A percentile compares a stretch with the other conserved stretches of the same genome.
These are phyloP conservation scores for Hyposoter didymator DNA, from an alignment of 2,888 invertebrate genomes.

Conservation along the genomic window DNA sequence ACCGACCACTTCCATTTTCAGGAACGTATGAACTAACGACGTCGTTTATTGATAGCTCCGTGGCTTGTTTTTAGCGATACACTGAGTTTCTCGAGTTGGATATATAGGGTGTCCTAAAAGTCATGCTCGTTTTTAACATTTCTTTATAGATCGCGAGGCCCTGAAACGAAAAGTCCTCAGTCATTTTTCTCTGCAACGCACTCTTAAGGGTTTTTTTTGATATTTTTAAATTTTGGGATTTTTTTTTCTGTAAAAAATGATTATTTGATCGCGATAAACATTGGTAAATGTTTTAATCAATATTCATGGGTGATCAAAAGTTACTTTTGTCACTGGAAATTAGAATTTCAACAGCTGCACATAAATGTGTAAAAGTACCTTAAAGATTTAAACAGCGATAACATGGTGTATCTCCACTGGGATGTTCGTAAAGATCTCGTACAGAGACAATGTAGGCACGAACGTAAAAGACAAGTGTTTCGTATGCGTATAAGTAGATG, in stretches of 20 bases:
- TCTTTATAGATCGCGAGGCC: not conserved
- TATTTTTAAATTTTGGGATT: not conserved
- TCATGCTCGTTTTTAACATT: not conserved
- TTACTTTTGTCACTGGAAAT: not conserved
- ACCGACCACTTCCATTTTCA: conserved; percentile 4
- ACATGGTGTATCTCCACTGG: conserved; percentile 13
- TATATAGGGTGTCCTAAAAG: not conserved
- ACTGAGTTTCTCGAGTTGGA: not conserved
- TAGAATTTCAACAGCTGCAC: not conserved
- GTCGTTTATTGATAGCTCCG: conserved; percentile 41
- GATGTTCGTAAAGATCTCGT: conserved; percentile 41
- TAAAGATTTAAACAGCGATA: not conserved
- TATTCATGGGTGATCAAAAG: not conserved
- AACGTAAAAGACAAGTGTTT: conserved; percentile 36
- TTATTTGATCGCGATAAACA: not conserved
- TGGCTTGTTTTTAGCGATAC: conserved; percentile 8
- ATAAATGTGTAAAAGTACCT: not conserved
- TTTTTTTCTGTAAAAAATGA: not conserved
- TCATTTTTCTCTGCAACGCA: not conserved
- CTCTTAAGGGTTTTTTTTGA: not conserved
- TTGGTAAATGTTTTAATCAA: not conserved
- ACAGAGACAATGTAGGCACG: conserved; percentile 54
- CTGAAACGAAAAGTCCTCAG: not conserved
- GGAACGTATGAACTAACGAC: conserved; percentile 41
- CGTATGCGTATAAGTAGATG: conserved; percentile 20